Base-by-base conservation (phyloP, 2,113 vertebrate genomes). In the Chaetodon auriga region DNA sequence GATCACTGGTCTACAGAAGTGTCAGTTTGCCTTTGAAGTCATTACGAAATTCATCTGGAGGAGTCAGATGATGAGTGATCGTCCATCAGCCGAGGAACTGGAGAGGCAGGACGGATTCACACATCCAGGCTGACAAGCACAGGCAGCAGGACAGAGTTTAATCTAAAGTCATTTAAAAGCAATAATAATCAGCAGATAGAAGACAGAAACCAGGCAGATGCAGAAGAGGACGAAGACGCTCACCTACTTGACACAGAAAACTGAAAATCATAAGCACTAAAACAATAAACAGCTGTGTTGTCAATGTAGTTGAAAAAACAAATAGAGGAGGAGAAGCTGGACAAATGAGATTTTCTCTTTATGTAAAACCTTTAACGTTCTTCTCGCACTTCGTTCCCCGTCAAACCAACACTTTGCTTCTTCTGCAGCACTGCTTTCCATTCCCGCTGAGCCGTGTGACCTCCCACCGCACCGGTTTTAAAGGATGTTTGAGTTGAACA, bases 401-500 rank as follows among this genome's bases (percentile, higher is more conserved):
- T n/a, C n/a, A n/a, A n/a, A n/a, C n/a, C n/a, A n/a, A n/a, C n/a
- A n/a, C n/a, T n/a, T n/a, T n/a, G 53, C 30, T 66, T 53, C 30
- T 58, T 41, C 60, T 41, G 64, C 43, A 18, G 73, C 51, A 12
- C 25, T 13, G 30, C 6, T 49, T 54, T 19, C 45, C 9, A 35
- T 54, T 19, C 30, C 46, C 35, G 5, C 46, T 13, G 73, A 70
- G 41, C 15, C 54, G 8, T 15, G n/a, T 35, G 46, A 72, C 68
- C 68, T 58, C 43, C 30, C n/a, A 5, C 58, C 41, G n/a, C 2
- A 7, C 14, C 4, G 5, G 6, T 43, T 79, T 53, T 38, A 41
- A 23, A 60, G 35, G 46, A 63, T 14, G 48, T 36, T 71, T 36
- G 18, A 66, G 63, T n/a, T 53, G 66, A 65, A 72, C 68, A 78